These are phyloP conservation scores for Serripes groenlandicus DNA, from an alignment of 2,888 invertebrate genomes.

Conservation along the genomic window DNA sequence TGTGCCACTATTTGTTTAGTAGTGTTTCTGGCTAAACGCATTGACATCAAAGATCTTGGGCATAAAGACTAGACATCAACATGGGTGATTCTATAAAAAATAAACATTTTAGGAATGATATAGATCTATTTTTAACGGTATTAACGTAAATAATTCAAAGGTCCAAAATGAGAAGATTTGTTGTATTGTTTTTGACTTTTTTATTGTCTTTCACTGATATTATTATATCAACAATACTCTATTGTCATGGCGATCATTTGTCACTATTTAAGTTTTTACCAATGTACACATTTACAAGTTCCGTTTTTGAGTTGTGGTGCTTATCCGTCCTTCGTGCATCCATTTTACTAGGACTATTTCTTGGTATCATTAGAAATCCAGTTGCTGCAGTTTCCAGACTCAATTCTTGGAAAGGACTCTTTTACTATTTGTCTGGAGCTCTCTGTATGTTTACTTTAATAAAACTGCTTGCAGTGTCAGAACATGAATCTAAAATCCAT, in stretches of 20 bases:
- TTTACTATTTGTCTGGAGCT: conserved; percentile 39
- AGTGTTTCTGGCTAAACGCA: conserved; percentile 91
- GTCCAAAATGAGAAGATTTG: conserved; percentile 40
- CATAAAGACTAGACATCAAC: conserved; percentile 74
- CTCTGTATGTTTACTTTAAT: conserved; percentile 71
- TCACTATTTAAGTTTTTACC: conserved; percentile 45
- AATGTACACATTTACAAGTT: conserved; percentile 58
- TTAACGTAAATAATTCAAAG: background rate
- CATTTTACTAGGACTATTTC: conserved; percentile 65
- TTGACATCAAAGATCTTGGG: conserved; percentile 84
- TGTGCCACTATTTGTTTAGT: conserved; percentile 73
- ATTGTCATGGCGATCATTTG: conserved; percentile 70
- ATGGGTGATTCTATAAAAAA: background rate
- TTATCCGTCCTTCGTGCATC: conserved; percentile 65
- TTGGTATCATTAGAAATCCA: conserved; percentile 66
- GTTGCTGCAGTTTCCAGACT: conserved; percentile 57
- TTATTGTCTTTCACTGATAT: conserved; percentile 30
- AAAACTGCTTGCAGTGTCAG: conserved; percentile 74
- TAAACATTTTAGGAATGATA: background rate
- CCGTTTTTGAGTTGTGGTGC: conserved; percentile 77
- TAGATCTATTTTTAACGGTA: background rate
- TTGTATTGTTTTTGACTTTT: conserved; percentile 15
- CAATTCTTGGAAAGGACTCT: conserved; percentile 35
- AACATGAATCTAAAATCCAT: conserved; percentile 52
- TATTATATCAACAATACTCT: conserved; percentile 62